phyloP scores from a whole-genome alignment of 2,113 vertebrate genomes.

The Chaetodon auriga region DNA sequence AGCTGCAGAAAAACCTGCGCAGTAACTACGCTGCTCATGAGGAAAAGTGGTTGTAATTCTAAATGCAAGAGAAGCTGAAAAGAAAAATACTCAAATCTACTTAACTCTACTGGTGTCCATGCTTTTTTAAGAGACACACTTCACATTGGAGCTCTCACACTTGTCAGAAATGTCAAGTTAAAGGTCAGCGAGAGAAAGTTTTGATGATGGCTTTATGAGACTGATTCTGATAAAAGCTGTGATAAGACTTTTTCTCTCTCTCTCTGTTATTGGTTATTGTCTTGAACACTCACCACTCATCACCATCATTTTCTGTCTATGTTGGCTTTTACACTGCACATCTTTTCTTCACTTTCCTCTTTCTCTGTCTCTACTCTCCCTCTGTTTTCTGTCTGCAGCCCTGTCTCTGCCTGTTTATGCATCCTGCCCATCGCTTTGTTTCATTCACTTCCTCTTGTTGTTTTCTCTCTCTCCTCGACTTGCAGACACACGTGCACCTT shows the following conservation, averaged over 20 bases:
- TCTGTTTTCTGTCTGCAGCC: conserved; percentile 3
- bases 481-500: conserved; percentile 11
- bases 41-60: not conserved
- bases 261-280: conserved; percentile 1
- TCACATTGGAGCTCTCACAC: not conserved
- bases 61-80: not conserved
- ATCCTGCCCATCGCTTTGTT: not conserved
- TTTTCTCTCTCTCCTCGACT: not conserved
- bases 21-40: not conserved
- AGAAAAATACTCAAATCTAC: not conserved
- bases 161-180: conserved; percentile 33
- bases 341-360: not conserved
- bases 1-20: not conserved
- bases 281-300: not conserved
- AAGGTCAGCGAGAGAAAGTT: conserved; percentile 41
- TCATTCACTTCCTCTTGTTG: not conserved
- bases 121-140: not conserved
- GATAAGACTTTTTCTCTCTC: not conserved
- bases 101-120: not conserved
- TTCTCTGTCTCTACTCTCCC: not conserved
- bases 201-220: conserved; percentile 18
- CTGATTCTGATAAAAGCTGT: conserved; percentile 27
- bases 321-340: not conserved
- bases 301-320: not conserved
- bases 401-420: not conserved